A percentile compares a stretch with the other conserved stretches of the same genome.
These are phyloP conservation scores for Limnephilus rhombicus DNA, from an alignment of 2,888 invertebrate species.

Conservation along the genomic window DNA sequence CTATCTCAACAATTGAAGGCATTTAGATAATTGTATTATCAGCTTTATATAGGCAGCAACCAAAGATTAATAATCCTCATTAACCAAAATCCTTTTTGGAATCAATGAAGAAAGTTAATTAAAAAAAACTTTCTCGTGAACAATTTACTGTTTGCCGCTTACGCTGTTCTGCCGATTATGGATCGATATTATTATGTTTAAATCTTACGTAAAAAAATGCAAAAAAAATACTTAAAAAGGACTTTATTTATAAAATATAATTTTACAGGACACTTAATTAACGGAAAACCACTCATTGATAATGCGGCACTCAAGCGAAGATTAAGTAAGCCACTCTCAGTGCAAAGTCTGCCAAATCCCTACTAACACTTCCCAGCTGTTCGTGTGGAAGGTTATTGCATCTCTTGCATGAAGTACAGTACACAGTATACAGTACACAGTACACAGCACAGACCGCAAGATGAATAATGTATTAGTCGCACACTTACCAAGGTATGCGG, in stretches of 20 bases:
- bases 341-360: neutral
- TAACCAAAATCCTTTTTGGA: too few relatives aligned
- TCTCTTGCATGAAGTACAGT: neutral
- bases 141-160: too few relatives aligned
- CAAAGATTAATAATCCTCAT: too few relatives aligned
- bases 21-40: too few relatives aligned
- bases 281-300: neutral
- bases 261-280: neutral
- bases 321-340: neutral
- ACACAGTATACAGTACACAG: neutral
- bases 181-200: too few relatives aligned
- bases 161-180: too few relatives aligned
- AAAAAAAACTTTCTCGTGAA: too few relatives aligned
- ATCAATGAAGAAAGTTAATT: too few relatives aligned
- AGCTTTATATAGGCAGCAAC: too few relatives aligned
- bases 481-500: neutral
- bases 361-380: slow-evolving; percentile 12
- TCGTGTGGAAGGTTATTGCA: neutral
- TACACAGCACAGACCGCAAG: neutral
- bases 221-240: neutral
- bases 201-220: too few relatives aligned
- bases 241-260: neutral
- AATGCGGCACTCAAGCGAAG: neutral
- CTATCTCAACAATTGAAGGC: too few relatives aligned
- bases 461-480: neutral